Base-by-base conservation (phyloP, 2,113 vertebrate species). In the Bubo bubo region DNA sequence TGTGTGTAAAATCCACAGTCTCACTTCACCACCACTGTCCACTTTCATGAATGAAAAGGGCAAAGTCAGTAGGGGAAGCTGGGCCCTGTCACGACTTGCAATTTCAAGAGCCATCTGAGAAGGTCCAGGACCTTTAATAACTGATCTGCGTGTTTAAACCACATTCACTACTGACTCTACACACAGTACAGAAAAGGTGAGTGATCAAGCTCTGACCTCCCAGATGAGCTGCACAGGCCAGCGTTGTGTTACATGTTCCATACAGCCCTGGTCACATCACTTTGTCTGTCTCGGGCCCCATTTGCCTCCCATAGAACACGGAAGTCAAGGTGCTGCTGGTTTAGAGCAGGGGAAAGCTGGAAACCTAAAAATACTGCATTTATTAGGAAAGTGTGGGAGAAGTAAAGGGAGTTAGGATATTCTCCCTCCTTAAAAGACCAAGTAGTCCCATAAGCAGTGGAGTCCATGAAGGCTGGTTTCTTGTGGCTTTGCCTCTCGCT, bases 11-110 rank as follows among this genome's bases (percentile, higher is more conserved):
- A 94, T 89, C 26, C 60, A 91, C 11, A 34, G 45, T 64, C 45
- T 75, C 56, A 63, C 58, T 95, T 58, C 73, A 91, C 11, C 53
- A 68, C 20, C 34, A 49, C 55, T 35, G 64, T 37, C 79, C 73
- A 3, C 56, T 91, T 91, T 86, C 84, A 76, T 95, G 93, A 96
- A 95, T 86, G 84, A 94, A 93, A 93, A 72, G 12, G 66, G 21
- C 39, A 60, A 79, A 64, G 45, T 72, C 63, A 86, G 18, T 9
- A 58, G 35, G 23, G 39, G 72, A 94, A 82, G 59, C 59, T 32
- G 19, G 45, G 86, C 20, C 22, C 58, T 80, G 37, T 41, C 45
- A 72, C 0, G 1, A 66, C 50, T n/a, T 52, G 34, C 19, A 28
- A 52, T 88, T 74, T 62, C 0, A 0, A 85, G 49, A 79, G 35